phyloP scores from a whole-genome alignment of 1,140 invertebrate species.

The Nebria ingens region DNA sequence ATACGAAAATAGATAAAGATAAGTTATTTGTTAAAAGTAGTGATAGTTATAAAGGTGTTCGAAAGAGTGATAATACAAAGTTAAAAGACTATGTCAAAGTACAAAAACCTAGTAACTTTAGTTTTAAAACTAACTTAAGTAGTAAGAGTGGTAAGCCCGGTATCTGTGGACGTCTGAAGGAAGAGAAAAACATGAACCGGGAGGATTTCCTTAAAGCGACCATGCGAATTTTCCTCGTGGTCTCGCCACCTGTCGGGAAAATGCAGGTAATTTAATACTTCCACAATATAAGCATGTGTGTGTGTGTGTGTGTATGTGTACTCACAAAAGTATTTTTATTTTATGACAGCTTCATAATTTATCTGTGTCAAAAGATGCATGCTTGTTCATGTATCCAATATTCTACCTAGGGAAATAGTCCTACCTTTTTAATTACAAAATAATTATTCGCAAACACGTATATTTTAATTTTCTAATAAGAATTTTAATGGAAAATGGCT shows the following conservation, averaged over 20 bases:
- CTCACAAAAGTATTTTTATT: too few relatives aligned
- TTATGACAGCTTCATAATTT: too few relatives aligned
- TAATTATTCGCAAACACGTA: neutral
- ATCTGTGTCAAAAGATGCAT: too few relatives aligned
- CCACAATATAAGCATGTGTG: neutral
- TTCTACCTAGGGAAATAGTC: too few relatives aligned
- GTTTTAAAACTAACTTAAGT: constrained; percentile 13
- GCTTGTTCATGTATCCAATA: too few relatives aligned
- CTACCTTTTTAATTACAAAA: neutral
- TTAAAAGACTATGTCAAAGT: constrained; percentile 24
- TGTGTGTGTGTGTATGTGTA: neutral
- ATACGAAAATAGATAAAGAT: constrained; percentile 18
- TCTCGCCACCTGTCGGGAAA: constrained; percentile 50
- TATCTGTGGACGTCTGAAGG: constrained; percentile 5
- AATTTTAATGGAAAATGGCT: neutral
- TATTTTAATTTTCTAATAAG: neutral
- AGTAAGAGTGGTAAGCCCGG: constrained; percentile 17
- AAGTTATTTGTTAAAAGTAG: constrained; percentile 19
- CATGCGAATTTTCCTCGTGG: constrained; percentile 54
- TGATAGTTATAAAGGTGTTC: constrained; percentile 26
- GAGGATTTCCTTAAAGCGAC: constrained; percentile 49
- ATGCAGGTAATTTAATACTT: constrained; percentile 44
- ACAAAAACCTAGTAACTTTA: constrained; percentile 11
- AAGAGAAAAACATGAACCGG: constrained; percentile 30
- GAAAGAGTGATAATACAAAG: constrained; percentile 27